Conservation (phyloP, 2,113 vertebrate species). For the Rhabdornis inornatus region DNA sequence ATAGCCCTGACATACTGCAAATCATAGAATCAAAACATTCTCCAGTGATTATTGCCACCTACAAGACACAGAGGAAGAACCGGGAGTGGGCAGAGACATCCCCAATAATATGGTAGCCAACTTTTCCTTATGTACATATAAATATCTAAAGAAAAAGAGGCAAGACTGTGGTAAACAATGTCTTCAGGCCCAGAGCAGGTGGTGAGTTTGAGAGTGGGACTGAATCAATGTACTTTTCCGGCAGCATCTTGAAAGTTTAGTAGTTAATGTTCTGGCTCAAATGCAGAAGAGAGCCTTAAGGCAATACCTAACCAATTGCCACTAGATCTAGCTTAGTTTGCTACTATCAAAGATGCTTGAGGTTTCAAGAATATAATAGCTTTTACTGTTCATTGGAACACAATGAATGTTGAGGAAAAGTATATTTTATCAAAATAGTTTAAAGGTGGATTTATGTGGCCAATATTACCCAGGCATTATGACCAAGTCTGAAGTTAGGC, state of each 20-base stretch:
- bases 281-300: background rate
- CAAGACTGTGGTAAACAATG: background rate
- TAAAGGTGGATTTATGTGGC: background rate
- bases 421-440: background rate
- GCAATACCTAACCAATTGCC: background rate
- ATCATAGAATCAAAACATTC: background rate
- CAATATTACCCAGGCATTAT: background rate
- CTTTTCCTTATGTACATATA: fast-evolving
- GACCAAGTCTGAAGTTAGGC: background rate
- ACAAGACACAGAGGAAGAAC: background rate
- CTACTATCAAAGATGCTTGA: background rate
- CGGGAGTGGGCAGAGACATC: background rate
- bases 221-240: background rate
- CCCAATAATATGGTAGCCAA: background rate
- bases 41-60: background rate
- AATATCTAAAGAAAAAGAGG: background rate
- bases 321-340: background rate
- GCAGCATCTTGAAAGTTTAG: background rate
- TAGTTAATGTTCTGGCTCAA: background rate
- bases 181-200: background rate
- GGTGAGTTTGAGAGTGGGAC: background rate
- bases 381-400: background rate
- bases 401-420: background rate
- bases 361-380: background rate
- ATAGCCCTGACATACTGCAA: background rate